These are phyloP conservation scores for Drosophila mimetica DNA, from an alignment of 2,888 invertebrate species.

Conservation along the genomic window DNA sequence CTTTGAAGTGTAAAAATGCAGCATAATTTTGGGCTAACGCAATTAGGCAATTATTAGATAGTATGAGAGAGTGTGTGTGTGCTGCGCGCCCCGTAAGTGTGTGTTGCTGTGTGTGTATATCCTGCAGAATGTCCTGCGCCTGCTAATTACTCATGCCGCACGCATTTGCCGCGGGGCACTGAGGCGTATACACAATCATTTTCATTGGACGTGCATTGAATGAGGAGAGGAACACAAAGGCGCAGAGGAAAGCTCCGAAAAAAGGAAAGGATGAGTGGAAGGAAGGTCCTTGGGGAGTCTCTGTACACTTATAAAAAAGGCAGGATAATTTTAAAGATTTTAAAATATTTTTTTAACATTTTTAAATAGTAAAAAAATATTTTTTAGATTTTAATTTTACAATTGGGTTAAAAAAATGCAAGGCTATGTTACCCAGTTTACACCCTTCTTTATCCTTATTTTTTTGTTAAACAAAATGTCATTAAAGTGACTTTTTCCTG, in stretches of 20 bases:
- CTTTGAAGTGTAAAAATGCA: conserved; percentile 78
- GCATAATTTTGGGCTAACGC: conserved; percentile 73
- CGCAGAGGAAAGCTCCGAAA: background rate
- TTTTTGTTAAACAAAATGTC: conserved; percentile 32
- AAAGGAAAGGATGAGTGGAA: background rate
- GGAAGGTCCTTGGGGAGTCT: conserved; percentile 2
- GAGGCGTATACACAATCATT: conserved; percentile 81
- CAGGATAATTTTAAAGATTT: too few relatives aligned
- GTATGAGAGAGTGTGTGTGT: conserved; percentile 1
- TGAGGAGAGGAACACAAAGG: conserved; percentile 23
- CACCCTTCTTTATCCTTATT: background rate
- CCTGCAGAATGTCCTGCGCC: conserved; percentile 29
- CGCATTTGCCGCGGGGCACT: conserved; percentile 73
- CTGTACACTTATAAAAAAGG: conserved; percentile 4
- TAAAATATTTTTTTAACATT: background rate
- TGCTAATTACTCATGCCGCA: conserved; percentile 77
- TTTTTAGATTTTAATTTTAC: too few relatives aligned
- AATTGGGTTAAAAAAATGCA: too few relatives aligned
- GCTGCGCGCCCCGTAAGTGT: background rate
- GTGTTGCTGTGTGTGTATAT: conserved; percentile 28
- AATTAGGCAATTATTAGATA: conserved; percentile 71
- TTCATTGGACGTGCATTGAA: conserved; percentile 76
- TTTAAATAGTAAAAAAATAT: too few relatives aligned
- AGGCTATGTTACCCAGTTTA: too few relatives aligned
- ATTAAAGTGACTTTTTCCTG: conserved; percentile 31